These are phyloP conservation scores for Caiman crocodilus DNA, from an alignment of 2,797 vertebrate genomes.

Conservation along the genomic window DNA sequence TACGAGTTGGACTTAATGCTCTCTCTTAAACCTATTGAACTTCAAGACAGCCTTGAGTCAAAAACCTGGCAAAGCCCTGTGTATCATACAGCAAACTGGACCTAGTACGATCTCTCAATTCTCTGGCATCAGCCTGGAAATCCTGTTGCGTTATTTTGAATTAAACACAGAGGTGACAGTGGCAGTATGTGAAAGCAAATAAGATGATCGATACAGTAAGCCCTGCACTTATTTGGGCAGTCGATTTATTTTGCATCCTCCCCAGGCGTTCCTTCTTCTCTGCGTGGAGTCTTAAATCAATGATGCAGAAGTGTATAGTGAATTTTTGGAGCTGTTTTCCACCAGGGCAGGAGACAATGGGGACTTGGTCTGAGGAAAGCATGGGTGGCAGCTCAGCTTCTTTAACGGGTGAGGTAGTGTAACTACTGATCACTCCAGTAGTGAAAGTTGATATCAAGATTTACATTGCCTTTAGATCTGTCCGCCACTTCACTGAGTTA, in stretches of 20 bases:
- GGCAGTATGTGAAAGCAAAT: neutral
- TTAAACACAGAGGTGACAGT: fast-evolving
- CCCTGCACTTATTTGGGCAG: neutral
- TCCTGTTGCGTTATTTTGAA: neutral
- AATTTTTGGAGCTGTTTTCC: neutral
- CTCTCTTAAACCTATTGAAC: neutral
- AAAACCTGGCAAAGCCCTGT: neutral
- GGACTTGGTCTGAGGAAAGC: neutral
- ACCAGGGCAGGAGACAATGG: neutral
- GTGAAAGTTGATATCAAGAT: neutral
- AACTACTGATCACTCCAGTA: neutral
- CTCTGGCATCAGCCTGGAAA: neutral
- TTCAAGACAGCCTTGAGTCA: neutral
- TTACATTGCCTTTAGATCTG: neutral
- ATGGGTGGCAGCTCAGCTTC: neutral
- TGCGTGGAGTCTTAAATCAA: fast-evolving
- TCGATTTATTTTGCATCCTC: neutral
- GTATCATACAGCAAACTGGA: neutral
- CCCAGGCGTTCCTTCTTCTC: fast-evolving
- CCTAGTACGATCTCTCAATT: neutral
- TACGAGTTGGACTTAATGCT: neutral
- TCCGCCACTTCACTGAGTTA: neutral
- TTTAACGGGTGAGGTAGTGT: neutral
- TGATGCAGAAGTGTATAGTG: neutral
- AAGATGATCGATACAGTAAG: neutral